These are phyloP conservation scores for Machimus atricapillus DNA, from an alignment of 2,888 invertebrate species.

Conservation along the genomic window DNA sequence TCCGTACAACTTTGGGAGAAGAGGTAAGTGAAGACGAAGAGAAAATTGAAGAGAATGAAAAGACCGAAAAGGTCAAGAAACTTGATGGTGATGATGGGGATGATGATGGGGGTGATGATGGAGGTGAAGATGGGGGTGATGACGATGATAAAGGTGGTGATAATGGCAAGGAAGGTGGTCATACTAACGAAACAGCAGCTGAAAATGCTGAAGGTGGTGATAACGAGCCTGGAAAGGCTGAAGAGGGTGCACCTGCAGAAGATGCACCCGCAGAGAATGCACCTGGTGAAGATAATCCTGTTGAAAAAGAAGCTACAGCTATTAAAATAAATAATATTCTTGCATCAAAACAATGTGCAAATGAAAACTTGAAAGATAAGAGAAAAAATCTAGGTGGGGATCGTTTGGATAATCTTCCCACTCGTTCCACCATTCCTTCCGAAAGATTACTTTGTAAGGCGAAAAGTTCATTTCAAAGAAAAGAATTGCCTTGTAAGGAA, in stretches of 20 bases:
- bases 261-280: neutral
- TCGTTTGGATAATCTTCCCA: neutral
- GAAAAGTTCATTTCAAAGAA: neutral
- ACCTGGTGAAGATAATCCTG: neutral
- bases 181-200: no score
- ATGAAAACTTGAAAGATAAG: neutral
- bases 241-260: neutral
- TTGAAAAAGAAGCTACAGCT: neutral
- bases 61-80: neutral
- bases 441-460: neutral
- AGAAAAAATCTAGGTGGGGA: neutral
- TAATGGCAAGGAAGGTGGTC: neutral
- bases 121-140: neutral
- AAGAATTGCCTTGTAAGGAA: neutral
- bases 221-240: neutral
- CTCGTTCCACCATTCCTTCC: neutral
- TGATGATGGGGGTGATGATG: neutral
- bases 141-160: neutral
- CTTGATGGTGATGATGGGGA: neutral
- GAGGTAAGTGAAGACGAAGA: slow-evolving; percentile 4
- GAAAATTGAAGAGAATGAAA: neutral
- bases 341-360: neutral
- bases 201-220: neutral
- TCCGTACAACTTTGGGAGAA: neutral
- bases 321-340: neutral